These are phyloP conservation scores for Cephus rjabovi DNA, from an alignment of 2,888 invertebrate genomes.

Conservation along the genomic window DNA sequence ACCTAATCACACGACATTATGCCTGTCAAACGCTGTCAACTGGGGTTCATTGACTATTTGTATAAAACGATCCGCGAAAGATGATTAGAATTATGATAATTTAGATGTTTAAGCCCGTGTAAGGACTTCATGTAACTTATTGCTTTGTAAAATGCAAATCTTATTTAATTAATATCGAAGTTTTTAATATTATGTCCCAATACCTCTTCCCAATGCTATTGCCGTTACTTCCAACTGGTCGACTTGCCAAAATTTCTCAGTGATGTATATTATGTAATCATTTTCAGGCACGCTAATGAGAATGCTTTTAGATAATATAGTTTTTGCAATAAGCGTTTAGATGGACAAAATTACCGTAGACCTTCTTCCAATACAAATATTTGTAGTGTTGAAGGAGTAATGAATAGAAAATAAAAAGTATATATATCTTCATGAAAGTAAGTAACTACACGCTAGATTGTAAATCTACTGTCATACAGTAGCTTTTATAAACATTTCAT, in stretches of 20 bases:
- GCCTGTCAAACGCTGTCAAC: neutral
- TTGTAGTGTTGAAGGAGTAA: too few species aligned
- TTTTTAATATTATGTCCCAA: neutral
- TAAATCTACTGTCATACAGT: too few species aligned
- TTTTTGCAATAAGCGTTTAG: too few species aligned
- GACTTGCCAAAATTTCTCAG: neutral
- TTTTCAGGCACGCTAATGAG: neutral
- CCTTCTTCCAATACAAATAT: too few species aligned
- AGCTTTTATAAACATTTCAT: too few species aligned
- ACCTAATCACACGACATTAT: neutral
- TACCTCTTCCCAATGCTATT: neutral
- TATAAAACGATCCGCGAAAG: constrained; percentile 33
- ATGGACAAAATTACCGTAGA: too few species aligned
- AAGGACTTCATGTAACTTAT: constrained; percentile 62
- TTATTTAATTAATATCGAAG: constrained; percentile 61
- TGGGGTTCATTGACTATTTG: constrained; percentile 35
- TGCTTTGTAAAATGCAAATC: constrained; percentile 67
- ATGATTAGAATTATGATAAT: constrained; percentile 28
- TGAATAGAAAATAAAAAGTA: too few species aligned
- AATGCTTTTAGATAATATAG: too few species aligned
- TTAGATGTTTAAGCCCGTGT: constrained; percentile 35
- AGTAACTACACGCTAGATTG: too few species aligned
- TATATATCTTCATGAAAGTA: too few species aligned
- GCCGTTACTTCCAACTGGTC: neutral
- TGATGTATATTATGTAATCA: neutral